Evolutionary conservation across 2,888 invertebrate genomes (phyloP).

Genomic region (Drosophila neonasuta): DNA sequence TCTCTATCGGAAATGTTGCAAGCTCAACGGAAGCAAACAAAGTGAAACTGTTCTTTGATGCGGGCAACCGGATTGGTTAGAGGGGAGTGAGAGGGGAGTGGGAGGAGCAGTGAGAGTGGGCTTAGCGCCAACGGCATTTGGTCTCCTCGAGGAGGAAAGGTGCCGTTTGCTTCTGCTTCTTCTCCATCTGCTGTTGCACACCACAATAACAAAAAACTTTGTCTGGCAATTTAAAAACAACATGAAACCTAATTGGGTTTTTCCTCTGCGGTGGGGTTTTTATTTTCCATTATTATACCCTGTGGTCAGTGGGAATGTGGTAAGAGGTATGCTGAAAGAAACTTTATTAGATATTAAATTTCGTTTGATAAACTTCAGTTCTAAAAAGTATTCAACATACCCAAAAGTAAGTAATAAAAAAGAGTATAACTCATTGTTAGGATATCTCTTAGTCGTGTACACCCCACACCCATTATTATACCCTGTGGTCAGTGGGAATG

Average conservation of each 20-base stretch:
- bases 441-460: neutral
- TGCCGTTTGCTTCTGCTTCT: neutral
- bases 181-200: constrained; percentile 8
- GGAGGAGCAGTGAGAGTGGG: neutral
- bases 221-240: constrained; percentile 41
- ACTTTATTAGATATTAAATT: no score
- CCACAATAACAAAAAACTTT: constrained; percentile 32
- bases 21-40: constrained; percentile 9
- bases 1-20: neutral
- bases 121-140: constrained; percentile 1
- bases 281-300: constrained; percentile 20
- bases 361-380: no score
- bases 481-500: neutral
- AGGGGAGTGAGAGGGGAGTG: neutral
- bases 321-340: neutral
- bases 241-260: constrained; percentile 52
- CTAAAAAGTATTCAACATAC: no score
- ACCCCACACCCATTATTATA: neutral
- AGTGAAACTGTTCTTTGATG: constrained; percentile 37
- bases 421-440: neutral
- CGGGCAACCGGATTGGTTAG: neutral
- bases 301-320: neutral
- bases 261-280: constrained; percentile 16
- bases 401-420: no score
- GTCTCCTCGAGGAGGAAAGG: neutral